A percentile compares a stretch with the other conserved stretches of the same genome.
Evolutionary conservation across 2,888 invertebrate genomes (phyloP).

Genomic region (Hanleya hanleyi): DNA sequence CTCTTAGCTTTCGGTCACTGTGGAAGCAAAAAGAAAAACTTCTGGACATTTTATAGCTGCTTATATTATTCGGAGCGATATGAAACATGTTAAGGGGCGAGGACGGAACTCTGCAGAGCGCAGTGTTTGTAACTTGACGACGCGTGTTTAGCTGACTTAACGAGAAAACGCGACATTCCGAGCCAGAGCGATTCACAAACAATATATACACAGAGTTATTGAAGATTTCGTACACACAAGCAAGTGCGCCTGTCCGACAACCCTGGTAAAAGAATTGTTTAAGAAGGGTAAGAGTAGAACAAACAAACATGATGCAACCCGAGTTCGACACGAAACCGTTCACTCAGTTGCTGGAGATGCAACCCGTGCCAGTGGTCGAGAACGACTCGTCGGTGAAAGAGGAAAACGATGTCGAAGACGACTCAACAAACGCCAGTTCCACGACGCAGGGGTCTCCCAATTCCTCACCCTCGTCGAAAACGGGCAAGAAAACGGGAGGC

Average conservation of each 20-base stretch:
- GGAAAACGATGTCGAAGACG: not conserved
- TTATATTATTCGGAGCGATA: not conserved
- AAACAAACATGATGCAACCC: conserved; percentile 10
- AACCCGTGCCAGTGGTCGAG: not conserved
- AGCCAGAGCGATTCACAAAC: not conserved
- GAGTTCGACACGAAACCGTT: conserved; percentile 5
- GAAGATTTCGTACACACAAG: conserved; percentile 2
- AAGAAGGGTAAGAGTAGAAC: conserved; percentile 4
- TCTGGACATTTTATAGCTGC: not conserved
- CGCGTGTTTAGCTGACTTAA: conserved; percentile 1
- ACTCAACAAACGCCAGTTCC: not conserved
- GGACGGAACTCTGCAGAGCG: not conserved
- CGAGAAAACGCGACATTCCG: conserved; percentile 5
- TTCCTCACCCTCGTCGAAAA: not conserved
- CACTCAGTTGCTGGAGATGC: conserved; percentile 1
- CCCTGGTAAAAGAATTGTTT: not conserved
- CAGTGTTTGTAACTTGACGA: conserved; percentile 3
- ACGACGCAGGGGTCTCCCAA: not conserved
- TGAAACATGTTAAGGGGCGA: not conserved
- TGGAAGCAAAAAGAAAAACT: conserved; percentile 1
- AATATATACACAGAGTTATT: not conserved
- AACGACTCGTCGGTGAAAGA: not conserved
- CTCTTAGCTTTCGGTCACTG: not conserved
- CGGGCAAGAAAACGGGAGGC: conserved; percentile 11
- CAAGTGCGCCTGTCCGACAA: not conserved